Evolutionary conservation across 2,113 vertebrate genomes (phyloP).

Genomic region (Lichenostomus cassidix): DNA sequence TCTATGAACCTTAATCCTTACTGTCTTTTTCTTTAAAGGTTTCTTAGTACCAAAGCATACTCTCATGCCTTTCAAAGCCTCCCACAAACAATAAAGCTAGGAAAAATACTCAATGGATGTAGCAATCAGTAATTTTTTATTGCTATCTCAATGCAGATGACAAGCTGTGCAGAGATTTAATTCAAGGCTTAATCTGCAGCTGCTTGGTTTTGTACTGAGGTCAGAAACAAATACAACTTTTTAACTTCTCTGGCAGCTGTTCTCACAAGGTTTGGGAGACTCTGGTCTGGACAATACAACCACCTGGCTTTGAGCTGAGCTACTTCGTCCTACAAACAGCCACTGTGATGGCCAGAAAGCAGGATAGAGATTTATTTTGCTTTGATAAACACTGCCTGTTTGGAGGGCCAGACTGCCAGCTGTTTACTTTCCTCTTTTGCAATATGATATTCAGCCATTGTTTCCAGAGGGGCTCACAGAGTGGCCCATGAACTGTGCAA

Average conservation of each 20-base stretch:
- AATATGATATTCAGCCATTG: not conserved
- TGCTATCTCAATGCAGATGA: not conserved
- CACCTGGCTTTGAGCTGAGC: not conserved
- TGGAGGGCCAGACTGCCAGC: not conserved
- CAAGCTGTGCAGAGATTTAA: not conserved
- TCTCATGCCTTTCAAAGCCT: not conserved
- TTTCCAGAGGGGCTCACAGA: not conserved
- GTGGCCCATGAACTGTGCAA: not conserved
- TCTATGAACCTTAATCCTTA: not conserved
- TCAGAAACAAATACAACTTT: not conserved
- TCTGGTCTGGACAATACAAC: not conserved
- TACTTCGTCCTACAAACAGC: not conserved
- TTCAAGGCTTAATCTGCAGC: not conserved
- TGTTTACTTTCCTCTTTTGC: not conserved
- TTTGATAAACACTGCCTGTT: not conserved
- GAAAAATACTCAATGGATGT: not conserved
- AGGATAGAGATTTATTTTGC: not conserved
- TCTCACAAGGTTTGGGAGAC: not conserved
- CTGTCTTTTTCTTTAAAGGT: not conserved
- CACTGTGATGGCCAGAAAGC: not conserved
- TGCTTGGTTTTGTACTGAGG: not conserved
- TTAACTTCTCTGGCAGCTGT: not conserved
- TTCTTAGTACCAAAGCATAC: not conserved
- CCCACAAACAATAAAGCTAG: not conserved
- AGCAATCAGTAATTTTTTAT: not conserved